phyloP scores from a whole-genome alignment of 2,797 vertebrate species.

The Carduelis carduelis region DNA sequence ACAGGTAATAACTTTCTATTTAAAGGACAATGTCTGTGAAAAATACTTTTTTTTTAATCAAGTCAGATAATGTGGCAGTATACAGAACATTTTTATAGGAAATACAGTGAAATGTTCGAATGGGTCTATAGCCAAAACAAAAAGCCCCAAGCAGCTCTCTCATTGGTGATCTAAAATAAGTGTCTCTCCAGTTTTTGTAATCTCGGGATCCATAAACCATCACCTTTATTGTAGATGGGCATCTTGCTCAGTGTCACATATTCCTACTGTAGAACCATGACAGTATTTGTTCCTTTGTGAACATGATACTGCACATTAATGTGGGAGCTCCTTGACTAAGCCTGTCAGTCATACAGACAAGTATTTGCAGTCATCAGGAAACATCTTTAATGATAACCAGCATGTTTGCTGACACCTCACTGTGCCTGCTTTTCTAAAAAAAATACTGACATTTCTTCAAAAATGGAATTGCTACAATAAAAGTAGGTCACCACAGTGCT shows the following conservation, averaged over 20 bases:
- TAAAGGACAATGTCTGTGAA: background rate
- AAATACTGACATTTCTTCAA: conserved; percentile 33
- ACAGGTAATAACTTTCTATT: background rate
- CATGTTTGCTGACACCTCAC: conserved; percentile 65
- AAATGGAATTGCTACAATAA: conserved; percentile 48
- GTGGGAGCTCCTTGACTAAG: background rate
- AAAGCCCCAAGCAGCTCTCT: background rate
- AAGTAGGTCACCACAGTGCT: conserved; percentile 75
- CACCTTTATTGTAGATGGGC: background rate
- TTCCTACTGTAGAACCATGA: background rate
- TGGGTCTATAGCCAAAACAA: background rate
- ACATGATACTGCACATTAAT: background rate
- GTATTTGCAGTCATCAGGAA: conserved; percentile 15
- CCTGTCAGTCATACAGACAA: conserved; percentile 25
- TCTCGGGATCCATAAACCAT: background rate
- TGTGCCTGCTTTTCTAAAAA: conserved; percentile 18
- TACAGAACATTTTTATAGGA: background rate
- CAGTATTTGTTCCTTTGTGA: background rate
- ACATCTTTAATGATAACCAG: conserved; percentile 43
- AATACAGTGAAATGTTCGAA: background rate
- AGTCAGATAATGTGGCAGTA: background rate
- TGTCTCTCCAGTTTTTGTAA: background rate
- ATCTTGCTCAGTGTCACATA: background rate
- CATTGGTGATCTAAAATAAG: background rate
- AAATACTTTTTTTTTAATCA: background rate